phyloP scores from a whole-genome alignment of 2,113 vertebrate species.

The Pluvialis apricaria region DNA sequence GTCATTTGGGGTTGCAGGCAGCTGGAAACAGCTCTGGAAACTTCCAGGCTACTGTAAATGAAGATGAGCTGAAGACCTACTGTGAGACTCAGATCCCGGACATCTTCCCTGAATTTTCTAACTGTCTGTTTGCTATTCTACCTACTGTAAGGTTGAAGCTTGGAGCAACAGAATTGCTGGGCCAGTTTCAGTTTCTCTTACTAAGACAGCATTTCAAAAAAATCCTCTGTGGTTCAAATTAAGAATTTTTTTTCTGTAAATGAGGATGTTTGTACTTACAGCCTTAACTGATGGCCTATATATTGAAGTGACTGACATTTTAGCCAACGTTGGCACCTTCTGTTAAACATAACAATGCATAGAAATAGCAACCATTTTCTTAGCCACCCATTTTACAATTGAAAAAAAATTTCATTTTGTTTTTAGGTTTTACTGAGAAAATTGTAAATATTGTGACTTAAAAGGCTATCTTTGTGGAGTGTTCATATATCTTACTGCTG shows the following conservation, averaged over 20 bases:
- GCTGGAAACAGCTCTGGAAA: background rate
- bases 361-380: background rate
- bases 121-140: background rate
- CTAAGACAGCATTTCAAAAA: background rate
- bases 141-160: background rate
- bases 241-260: background rate
- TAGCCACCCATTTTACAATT: background rate
- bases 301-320: background rate
- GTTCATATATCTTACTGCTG: background rate
- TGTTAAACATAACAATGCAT: background rate
- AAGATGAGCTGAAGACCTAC: background rate
- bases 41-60: background rate
- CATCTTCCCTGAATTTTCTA: background rate
- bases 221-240: background rate
- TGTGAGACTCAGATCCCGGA: background rate
- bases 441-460: background rate
- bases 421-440: constrained; percentile 30
- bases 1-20: background rate
- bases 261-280: background rate
- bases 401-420: background rate
- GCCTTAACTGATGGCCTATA: background rate
- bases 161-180: background rate
- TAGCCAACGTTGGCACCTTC: background rate
- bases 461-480: background rate
- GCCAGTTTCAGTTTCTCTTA: background rate